Evolutionary conservation across 2,888 invertebrate genomes (phyloP), one percentile per base, ranked within the genome.

Genomic region (Dichetophora obliterata): DNA sequence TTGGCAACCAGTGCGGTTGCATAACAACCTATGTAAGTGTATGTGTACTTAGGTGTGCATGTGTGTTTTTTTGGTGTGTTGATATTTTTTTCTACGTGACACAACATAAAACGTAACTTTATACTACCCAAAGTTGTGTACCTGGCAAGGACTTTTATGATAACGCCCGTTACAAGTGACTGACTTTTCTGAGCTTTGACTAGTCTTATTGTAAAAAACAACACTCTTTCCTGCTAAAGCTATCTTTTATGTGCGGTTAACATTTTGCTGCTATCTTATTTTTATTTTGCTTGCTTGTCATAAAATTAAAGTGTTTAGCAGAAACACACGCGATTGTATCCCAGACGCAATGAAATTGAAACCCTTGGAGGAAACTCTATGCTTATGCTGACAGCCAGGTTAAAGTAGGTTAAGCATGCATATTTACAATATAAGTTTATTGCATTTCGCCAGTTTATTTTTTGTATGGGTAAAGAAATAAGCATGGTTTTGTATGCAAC

Each of bases 101-200:
- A 43, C 43, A 59, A 43, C 27, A 19, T 57, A 59, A 48, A 50
- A 70, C 48, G 57, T 59, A 52, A 70, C 70, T 70, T 57, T 71
- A 34, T 48, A 34, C 27, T 19, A n/a, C 63, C 63, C 63, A 34
- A n/a, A 63, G 34, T 34, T 27, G n/a, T 27, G 57, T 57, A 57
- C 71, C 34, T 61, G 71, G 19, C 71, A 71, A 61, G 43, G 27
- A 61, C 72, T 61, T 59, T 66, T 50, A 34, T 74, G 50, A 65
- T 43, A 43, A 43, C 37, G 54, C 50, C 66, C 66, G 74, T 65
- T 65, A 63, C 74, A 74, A 50, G 74, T 31, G 63, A 27, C 22
- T 72, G 72, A 59, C 59, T 72, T 72, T 59, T 37, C 59, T 59
- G 59, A 59, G 14, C 57, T 71, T 68, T 37, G 65, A 14, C 27